Evolutionary conservation across 2,113 vertebrate species (phyloP).

Genomic region (Romanogobio albipinnatus): DNA sequence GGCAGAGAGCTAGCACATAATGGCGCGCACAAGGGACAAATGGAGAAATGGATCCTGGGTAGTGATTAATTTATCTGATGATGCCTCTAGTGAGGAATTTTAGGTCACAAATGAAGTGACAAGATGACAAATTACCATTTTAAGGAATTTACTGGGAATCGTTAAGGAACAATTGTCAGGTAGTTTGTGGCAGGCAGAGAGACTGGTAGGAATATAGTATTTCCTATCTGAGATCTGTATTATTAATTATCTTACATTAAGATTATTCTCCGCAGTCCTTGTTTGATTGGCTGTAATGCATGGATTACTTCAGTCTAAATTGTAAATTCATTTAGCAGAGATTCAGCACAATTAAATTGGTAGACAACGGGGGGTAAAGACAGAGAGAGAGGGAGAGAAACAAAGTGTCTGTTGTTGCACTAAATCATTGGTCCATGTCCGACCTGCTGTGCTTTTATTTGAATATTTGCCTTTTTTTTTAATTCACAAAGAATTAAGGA

Average conservation of each 20-base stretch:
- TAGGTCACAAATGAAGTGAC: slow-evolving; percentile 99
- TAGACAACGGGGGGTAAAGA: slow-evolving; percentile 80
- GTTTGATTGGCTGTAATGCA: slow-evolving; percentile 88
- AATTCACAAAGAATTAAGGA: slow-evolving; percentile 69
- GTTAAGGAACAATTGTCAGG: slow-evolving; percentile 99
- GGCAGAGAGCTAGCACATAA: slow-evolving; percentile 95
- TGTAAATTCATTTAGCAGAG: slow-evolving; percentile 85
- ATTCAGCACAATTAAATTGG: slow-evolving; percentile 88
- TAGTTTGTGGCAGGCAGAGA: slow-evolving; percentile 96
- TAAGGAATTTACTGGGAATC: slow-evolving; percentile 99
- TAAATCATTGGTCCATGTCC: slow-evolving; percentile 82
- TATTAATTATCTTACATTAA: slow-evolving; percentile 93
- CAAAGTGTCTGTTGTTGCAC: slow-evolving; percentile 77
- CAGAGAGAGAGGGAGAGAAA: slow-evolving; percentile 78
- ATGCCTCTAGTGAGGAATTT: slow-evolving; percentile 99
- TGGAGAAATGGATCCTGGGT: slow-evolving; percentile 99
- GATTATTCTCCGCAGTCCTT: slow-evolving; percentile 64
- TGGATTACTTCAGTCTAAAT: slow-evolving; percentile 88
- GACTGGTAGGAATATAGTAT: slow-evolving; percentile 90
- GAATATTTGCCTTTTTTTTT: slow-evolving; percentile 81
- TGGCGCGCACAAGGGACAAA: slow-evolving; percentile 99
- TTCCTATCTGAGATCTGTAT: slow-evolving; percentile 88
- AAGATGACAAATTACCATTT: slow-evolving; percentile 99
- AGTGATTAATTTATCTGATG: slow-evolving; percentile 99
- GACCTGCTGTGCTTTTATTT: slow-evolving; percentile 84